Conservation (phyloP, 2,113 vertebrate genomes). For the Platysternon megacephalum region DNA sequence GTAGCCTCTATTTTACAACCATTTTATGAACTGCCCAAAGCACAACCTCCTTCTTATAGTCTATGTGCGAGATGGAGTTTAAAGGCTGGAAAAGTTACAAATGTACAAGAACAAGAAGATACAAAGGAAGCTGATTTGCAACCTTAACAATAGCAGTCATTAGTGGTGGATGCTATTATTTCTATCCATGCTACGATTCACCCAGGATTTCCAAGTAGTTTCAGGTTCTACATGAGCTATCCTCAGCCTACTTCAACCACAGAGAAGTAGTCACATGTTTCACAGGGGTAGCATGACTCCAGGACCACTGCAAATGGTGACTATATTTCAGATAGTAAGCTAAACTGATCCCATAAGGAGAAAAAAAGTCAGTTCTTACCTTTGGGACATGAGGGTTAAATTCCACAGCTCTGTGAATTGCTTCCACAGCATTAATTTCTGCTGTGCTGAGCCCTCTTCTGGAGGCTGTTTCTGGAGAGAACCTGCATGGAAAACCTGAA, state of each 20-base stretch:
- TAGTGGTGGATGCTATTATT: neutral
- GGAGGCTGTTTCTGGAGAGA: conserved; percentile 97
- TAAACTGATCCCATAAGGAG: neutral
- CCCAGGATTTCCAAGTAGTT: neutral
- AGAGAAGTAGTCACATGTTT: neutral
- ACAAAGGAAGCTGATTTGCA: neutral
- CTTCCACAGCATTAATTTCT: conserved; percentile 99
- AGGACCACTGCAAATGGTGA: accelerated
- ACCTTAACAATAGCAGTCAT: neutral
- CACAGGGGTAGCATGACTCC: neutral
- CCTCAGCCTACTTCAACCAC: neutral
- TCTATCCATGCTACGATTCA: neutral
- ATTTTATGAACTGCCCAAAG: neutral
- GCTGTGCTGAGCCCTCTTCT: conserved; percentile 97
- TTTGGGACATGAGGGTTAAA: conserved; percentile 99
- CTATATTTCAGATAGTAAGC: neutral
- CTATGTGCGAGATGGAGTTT: neutral
- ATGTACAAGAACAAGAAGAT: neutral
- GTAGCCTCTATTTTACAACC: neutral
- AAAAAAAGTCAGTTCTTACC: conserved; percentile 78
- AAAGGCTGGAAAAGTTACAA: neutral
- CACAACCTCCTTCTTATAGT: neutral
- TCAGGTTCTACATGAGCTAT: neutral
- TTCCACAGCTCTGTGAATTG: conserved; percentile 99
- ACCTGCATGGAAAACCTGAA: conserved; percentile 79